phyloP scores from a whole-genome alignment of 2,797 vertebrate genomes.

The Chelon auratus region DNA sequence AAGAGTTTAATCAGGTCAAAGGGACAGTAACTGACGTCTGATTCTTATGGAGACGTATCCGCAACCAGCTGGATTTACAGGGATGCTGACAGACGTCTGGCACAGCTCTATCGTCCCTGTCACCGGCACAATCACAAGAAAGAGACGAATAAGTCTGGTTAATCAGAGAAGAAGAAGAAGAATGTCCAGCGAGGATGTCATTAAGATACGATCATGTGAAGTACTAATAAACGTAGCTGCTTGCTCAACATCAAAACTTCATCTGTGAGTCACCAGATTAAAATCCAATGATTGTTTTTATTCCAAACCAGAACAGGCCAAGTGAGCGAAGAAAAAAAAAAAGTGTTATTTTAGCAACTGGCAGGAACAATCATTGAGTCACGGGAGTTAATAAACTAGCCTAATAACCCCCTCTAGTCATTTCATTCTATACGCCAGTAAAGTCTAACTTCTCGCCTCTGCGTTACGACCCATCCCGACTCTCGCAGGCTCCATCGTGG shows the following conservation, averaged over 20 bases:
- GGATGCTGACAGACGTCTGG: constrained; percentile 56
- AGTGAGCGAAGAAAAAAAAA: background rate
- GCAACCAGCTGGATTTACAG: constrained; percentile 54
- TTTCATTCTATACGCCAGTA: constrained; percentile 16
- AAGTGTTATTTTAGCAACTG: constrained; percentile 41
- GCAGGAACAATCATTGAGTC: constrained; percentile 23
- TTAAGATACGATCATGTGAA: constrained; percentile 15
- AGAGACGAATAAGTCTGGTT: background rate
- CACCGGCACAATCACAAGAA: constrained; percentile 9
- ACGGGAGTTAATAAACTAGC: constrained; percentile 42
- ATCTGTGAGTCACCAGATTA: background rate
- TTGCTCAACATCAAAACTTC: constrained; percentile 3
- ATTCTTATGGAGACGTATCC: constrained; percentile 67
- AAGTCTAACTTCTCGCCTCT: constrained; percentile 45
- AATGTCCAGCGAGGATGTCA: constrained; percentile 9
- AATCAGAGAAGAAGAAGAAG: constrained; percentile 15
- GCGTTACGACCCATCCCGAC: constrained; percentile 33
- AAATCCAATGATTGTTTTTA: background rate
- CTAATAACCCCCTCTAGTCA: constrained; percentile 43
- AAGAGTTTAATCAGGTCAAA: constrained; percentile 52
- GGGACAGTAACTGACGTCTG: constrained; percentile 49
- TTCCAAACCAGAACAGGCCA: constrained; percentile 14
- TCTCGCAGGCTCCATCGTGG: constrained; percentile 92
- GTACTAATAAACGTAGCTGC: constrained; percentile 24
- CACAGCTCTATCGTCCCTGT: background rate